These are phyloP conservation scores for Trachelus iudaicus DNA, from an alignment of 2,888 invertebrate species.

Conservation along the genomic window DNA sequence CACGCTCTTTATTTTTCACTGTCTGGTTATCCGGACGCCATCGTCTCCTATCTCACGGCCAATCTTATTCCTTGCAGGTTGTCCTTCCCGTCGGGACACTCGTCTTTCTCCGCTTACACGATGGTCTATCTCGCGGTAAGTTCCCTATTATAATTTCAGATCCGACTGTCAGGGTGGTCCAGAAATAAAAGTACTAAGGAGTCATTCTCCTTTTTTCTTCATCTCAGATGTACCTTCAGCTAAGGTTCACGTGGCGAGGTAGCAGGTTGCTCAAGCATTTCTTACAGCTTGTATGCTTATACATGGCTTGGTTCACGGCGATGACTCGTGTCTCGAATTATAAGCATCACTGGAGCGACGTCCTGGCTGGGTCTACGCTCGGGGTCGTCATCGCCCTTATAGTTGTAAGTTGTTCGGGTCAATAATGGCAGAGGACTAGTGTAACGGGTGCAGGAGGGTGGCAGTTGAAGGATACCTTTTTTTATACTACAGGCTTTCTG, in stretches of 20 bases:
- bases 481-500: conserved; percentile 44
- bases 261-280: conserved; percentile 85
- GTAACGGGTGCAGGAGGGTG: not conserved
- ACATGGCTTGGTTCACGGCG: conserved; percentile 87
- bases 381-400: conserved; percentile 77
- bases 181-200: not conserved
- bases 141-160: conserved; percentile 42
- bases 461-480: not conserved
- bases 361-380: conserved; percentile 82
- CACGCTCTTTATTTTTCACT: not conserved
- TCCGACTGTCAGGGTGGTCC: not conserved
- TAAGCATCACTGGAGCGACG: conserved; percentile 99
- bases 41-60: not conserved
- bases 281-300: conserved; percentile 84
- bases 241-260: conserved; percentile 83
- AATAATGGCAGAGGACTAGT: not conserved
- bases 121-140: conserved; percentile 89
- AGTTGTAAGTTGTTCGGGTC: conserved; percentile 71
- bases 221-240: conserved; percentile 86
- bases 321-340: conserved; percentile 93
- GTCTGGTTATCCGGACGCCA: not conserved
- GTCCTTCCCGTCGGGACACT: conserved; percentile 93
- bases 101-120: conserved; percentile 88
- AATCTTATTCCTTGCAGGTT: conserved; percentile 67
- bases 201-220: not conserved